phyloP scores from a whole-genome alignment of 2,797 vertebrate species.

The Pangasius larnaudii region DNA sequence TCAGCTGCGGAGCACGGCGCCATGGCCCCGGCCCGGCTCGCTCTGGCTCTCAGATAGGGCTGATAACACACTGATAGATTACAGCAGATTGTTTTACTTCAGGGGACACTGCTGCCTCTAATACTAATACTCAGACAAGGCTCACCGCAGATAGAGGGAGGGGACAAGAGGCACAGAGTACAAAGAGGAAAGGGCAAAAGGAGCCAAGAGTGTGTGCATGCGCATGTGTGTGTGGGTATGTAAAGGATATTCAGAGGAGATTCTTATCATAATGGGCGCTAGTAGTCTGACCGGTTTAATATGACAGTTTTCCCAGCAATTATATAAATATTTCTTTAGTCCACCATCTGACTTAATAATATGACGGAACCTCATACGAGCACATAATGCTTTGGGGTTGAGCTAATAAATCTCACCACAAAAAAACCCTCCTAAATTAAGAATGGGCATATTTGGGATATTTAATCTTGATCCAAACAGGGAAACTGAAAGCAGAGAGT shows the following conservation, averaged over 20 bases:
- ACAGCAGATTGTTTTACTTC: slow-evolving; percentile 95
- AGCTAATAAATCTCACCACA: slow-evolving; percentile 49
- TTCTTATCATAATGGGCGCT: slow-evolving; percentile 54
- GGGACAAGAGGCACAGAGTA: slow-evolving; percentile 45
- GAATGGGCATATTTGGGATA: slow-evolving; percentile 45
- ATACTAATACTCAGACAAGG: slow-evolving; percentile 80
- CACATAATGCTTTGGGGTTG: slow-evolving; percentile 46
- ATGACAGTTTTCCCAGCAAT: slow-evolving; percentile 58
- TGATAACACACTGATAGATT: slow-evolving; percentile 93
- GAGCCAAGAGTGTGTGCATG: slow-evolving; percentile 41
- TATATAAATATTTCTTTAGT: slow-evolving; percentile 54
- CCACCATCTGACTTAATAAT: slow-evolving; percentile 59
- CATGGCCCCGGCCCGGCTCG: slow-evolving; percentile 85
- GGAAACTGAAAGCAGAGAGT: slow-evolving; percentile 31
- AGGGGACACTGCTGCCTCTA: slow-evolving; percentile 83
- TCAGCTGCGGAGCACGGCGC: slow-evolving; percentile 88
- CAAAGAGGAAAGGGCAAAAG: slow-evolving; percentile 50
- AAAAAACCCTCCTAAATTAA: slow-evolving; percentile 34
- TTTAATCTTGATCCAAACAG: slow-evolving; percentile 45
- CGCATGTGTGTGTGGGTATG: slow-evolving; percentile 32
- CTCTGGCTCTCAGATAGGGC: slow-evolving; percentile 88
- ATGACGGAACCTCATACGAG: slow-evolving; percentile 47
- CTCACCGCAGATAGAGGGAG: slow-evolving; percentile 63
- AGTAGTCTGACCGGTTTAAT: slow-evolving; percentile 61
- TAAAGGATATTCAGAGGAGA: slow-evolving; percentile 58